Conservation (phyloP, 2,113 vertebrate genomes). For the Paradoxurus hermaphroditus region DNA sequence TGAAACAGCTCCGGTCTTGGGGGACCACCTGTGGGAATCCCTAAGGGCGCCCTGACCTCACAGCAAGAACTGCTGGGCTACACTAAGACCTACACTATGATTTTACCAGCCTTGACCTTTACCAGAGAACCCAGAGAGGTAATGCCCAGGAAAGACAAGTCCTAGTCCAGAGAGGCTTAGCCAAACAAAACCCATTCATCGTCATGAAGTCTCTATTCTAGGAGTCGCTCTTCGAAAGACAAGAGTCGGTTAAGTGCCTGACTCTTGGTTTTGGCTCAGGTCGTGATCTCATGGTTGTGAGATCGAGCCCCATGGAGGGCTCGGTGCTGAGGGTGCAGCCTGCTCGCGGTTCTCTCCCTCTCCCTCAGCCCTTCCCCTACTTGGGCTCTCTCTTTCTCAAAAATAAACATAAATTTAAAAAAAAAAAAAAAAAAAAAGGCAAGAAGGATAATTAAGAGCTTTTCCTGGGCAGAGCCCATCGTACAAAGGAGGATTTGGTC, state of each 20-base stretch:
- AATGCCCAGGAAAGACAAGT: not conserved
- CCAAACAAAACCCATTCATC: not conserved
- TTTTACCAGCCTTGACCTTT: not conserved
- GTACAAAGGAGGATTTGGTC: not conserved
- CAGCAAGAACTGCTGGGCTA: not conserved
- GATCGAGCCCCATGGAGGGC: too few relatives aligned
- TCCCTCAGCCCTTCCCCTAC: too few relatives aligned
- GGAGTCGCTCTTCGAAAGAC: not conserved
- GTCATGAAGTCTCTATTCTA: not conserved
- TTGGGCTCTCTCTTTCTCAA: too few relatives aligned
- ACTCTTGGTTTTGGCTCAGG: too few relatives aligned
- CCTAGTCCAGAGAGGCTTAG: not conserved
- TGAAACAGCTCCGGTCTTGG: not conserved
- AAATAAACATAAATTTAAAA: too few relatives aligned
- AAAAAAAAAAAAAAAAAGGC: too few relatives aligned
- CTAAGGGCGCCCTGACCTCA: not conserved
- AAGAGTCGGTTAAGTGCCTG: too few relatives aligned
- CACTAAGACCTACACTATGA: not conserved
- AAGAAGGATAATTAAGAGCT: too few relatives aligned
- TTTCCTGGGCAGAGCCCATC: not conserved
- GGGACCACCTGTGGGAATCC: not conserved
- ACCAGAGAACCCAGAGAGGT: not conserved
- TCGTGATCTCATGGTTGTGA: too few relatives aligned
- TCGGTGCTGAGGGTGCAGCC: too few relatives aligned
- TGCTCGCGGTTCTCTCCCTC: too few relatives aligned